A percentile compares a stretch with the other conserved stretches of the same genome.
These are phyloP conservation scores for Dasypolia templi DNA, from an alignment of 2,888 invertebrate genomes.

Conservation along the genomic window DNA sequence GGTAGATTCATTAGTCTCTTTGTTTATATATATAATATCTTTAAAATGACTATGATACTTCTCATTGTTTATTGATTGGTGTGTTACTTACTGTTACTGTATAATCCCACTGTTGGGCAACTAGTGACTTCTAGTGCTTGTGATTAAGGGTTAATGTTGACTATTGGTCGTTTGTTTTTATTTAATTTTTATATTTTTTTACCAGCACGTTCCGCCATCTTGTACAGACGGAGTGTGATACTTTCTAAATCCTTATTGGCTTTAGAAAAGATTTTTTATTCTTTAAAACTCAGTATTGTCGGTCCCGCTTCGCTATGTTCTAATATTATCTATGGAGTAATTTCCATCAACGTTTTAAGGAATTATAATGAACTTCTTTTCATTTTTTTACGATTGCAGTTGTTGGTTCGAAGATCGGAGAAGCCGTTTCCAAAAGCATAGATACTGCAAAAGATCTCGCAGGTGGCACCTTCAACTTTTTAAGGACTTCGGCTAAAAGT, in stretches of 20 bases:
- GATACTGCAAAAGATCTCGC: constrained; percentile 29
- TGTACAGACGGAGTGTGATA: not conserved
- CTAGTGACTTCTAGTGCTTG: no score
- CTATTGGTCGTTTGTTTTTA: no score
- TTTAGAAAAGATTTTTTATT: not conserved
- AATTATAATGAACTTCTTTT: not conserved
- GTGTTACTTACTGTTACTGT: not conserved
- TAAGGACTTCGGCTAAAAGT: constrained; percentile 22
- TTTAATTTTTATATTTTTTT: no score
- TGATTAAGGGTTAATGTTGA: no score
- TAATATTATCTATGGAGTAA: no score
- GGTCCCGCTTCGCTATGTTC: no score
- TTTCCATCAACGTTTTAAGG: not conserved
- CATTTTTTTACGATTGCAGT: constrained; percentile 29
- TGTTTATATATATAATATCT: no score
- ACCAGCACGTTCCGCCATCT: no score
- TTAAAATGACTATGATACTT: no score
- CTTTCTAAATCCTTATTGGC: not conserved
- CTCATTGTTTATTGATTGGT: not conserved
- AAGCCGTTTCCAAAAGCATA: constrained; percentile 5
- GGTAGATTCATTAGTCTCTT: not conserved
- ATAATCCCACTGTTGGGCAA: no score
- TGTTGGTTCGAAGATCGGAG: not conserved
- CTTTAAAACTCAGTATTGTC: no score
- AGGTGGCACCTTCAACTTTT: constrained; percentile 28